Evolutionary conservation across 1,140 invertebrate species (phyloP), one percentile per base, ranked within the genome.

Genomic region (Drosophila teissieri): DNA sequence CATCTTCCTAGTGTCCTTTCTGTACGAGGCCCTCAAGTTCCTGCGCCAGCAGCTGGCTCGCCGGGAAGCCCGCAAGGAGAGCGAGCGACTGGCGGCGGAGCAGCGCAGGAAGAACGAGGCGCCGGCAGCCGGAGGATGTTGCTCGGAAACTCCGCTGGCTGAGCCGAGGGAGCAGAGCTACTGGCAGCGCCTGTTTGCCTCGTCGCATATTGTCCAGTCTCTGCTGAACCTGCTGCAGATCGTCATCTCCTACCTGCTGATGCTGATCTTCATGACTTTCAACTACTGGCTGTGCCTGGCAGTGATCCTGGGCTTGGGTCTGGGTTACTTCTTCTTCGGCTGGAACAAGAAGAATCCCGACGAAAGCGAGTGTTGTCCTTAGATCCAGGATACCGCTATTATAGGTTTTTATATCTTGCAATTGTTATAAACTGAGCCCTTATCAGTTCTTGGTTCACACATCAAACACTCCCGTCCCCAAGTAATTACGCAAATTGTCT

Each of bases 261-360:
- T 99, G 98, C 93, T 99, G 93, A 96, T 99, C 63, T 98, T 99
- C 93, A 99, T 99, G 98, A 99, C 97, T 0, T 99, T 97, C 94
- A 99, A 99, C 92, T 95, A 97, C 49, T 99, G 97, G 96, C 94
- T 99, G 6, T 98, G 98, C 88, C 74, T 98, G 34, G 96, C 97
- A 0, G 95, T 99, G 17, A 95, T 98, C 0, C 83, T 98, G 7
- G 98, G 98, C 0, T 95, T 97, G 15, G 97, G 95, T 0, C 92
- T 96, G 3, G 98, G 98, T 1, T 99, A 98, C 93, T 98, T 99
- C 92, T 93, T 97, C 56, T 99, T 99, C 91, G 97, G 97, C 7
- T 98, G 97, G 97, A 69, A 90, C 51, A 80, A 86, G 51, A 79
- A 86, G 48, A 78, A 79, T 51, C 61, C 81, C 2, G 62, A 80